Evolutionary conservation across 2,888 invertebrate genomes (phyloP).

Genomic region (Ganaspis brasiliensis): DNA sequence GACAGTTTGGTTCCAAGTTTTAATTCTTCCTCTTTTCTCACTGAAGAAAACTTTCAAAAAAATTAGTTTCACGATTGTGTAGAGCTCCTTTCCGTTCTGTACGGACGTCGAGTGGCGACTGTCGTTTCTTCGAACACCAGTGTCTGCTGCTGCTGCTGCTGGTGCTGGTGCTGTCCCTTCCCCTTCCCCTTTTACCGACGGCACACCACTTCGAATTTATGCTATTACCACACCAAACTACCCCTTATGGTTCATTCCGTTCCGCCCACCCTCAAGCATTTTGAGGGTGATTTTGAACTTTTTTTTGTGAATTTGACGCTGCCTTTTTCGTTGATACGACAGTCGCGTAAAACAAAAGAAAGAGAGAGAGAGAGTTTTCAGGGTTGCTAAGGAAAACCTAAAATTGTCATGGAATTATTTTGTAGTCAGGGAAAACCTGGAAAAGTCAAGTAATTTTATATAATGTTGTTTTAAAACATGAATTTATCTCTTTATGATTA

Average conservation of each 20-base stretch:
- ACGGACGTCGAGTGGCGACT: conserved; percentile 80
- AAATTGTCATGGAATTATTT: too few relatives aligned
- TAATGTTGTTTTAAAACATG: too few relatives aligned
- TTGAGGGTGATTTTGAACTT: not conserved
- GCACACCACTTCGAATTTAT: conserved; percentile 70
- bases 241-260: conserved; percentile 61
- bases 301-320: too few relatives aligned
- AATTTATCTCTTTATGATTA: too few relatives aligned
- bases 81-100: conserved; percentile 68
- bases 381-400: too few relatives aligned
- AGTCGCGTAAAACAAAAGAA: too few relatives aligned
- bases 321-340: not conserved
- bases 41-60: conserved; percentile 38
- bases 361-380: too few relatives aligned
- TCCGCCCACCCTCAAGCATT: conserved; percentile 46
- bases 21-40: not conserved
- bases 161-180: conserved; percentile 59
- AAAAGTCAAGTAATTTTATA: too few relatives aligned
- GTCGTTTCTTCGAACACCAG: conserved; percentile 69
- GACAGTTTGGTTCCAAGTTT: conserved; percentile 1
- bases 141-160: conserved; percentile 60
- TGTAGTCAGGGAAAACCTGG: too few relatives aligned
- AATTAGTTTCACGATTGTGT: conserved; percentile 55
- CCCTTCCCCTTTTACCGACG: conserved; percentile 58
- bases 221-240: conserved; percentile 68